phyloP scores from a whole-genome alignment of 1,140 invertebrate genomes.

The Bombus sibiricus region DNA sequence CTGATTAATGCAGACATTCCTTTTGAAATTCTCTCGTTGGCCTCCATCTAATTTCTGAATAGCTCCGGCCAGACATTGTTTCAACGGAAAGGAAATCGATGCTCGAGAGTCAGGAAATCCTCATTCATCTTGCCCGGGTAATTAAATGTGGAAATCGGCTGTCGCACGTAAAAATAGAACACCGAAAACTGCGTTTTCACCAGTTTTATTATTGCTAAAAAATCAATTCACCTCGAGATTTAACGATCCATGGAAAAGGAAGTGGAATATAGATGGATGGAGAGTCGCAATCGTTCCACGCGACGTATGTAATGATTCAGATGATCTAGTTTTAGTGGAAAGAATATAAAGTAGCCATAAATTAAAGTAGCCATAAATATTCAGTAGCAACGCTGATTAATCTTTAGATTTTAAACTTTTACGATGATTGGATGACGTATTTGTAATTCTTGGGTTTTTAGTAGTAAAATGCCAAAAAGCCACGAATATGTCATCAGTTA shows the following conservation, averaged over 20 bases:
- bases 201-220: not conserved
- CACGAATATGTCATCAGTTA: no score
- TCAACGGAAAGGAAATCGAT: constrained; percentile 59
- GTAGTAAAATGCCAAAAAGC: no score
- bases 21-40: constrained; percentile 43
- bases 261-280: not conserved
- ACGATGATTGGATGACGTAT: no score
- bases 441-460: no score
- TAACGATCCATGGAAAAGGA: not conserved
- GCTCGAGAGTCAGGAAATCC: constrained; percentile 1
- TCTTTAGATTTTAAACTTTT: no score
- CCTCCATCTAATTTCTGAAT: constrained; percentile 37
- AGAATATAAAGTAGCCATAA: no score
- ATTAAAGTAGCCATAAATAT: no score
- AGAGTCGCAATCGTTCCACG: not conserved
- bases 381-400: no score
- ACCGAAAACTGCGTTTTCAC: not conserved
- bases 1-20: constrained; percentile 55
- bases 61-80: constrained; percentile 36
- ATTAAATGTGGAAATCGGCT: constrained; percentile 50
- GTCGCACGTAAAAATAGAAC: not conserved
- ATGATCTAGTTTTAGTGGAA: not conserved
- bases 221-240: not conserved
- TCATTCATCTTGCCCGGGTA: constrained; percentile 36
- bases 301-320: not conserved